These are phyloP conservation scores for Cyclina sinensis DNA, from an alignment of 1,140 invertebrate genomes.

Conservation along the genomic window DNA sequence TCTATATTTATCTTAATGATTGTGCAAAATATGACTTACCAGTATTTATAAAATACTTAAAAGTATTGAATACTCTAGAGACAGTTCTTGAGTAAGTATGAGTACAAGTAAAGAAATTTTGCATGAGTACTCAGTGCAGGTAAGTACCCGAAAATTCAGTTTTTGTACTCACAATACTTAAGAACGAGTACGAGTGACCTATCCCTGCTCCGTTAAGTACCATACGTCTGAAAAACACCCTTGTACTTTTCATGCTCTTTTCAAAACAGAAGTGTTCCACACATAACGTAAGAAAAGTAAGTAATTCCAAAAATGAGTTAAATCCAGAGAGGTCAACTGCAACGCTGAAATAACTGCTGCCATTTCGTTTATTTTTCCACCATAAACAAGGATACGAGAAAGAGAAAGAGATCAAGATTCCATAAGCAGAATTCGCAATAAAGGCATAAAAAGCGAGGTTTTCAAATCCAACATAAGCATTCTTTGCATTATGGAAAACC, in stretches of 20 bases:
- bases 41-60: no score
- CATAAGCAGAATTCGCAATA: constrained; percentile 62
- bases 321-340: constrained; percentile 77
- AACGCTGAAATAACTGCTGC: constrained; percentile 66
- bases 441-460: constrained; percentile 73
- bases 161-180: no score
- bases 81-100: no score
- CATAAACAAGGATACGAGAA: constrained; percentile 72
- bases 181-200: no score
- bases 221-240: constrained; percentile 70
- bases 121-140: no score
- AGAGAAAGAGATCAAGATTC: constrained; percentile 69
- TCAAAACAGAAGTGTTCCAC: constrained; percentile 78
- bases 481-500: constrained; percentile 45
- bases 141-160: no score
- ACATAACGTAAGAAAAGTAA: constrained; percentile 76
- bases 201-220: no score
- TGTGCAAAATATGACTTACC: no score
- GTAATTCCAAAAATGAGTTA: constrained; percentile 79
- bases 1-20: no score
- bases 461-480: constrained; percentile 75
- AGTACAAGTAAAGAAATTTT: no score
- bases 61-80: no score
- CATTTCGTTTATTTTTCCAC: constrained; percentile 71
- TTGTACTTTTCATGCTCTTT: constrained; percentile 72